Percentiles rank a stretch among this genome's conserved stretches.
Conservation (phyloP, 2,888 invertebrate species). For the Apotomis betuletana region DNA sequence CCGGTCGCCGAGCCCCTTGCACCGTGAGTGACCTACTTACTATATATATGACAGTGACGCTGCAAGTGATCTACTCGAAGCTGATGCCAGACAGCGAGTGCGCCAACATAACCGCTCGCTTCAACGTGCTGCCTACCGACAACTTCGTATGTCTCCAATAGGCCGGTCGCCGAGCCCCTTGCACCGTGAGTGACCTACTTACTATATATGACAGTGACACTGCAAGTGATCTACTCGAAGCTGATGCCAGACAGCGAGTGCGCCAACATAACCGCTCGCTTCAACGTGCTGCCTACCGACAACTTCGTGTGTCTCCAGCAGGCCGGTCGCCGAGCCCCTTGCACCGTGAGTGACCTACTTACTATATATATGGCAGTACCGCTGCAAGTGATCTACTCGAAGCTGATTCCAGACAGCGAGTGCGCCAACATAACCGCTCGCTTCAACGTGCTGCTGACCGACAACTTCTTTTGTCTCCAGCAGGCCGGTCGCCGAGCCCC, state of each 20-base stretch:
- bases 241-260: conserved; percentile 61
- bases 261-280: conserved; percentile 69
- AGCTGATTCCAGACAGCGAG: conserved; percentile 55
- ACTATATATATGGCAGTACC: conserved; percentile 54
- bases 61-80: too few species aligned
- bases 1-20: too few species aligned
- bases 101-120: too few species aligned
- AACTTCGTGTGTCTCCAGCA: conserved; percentile 74
- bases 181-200: too few species aligned
- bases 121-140: too few species aligned
- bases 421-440: conserved; percentile 71
- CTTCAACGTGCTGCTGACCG: conserved; percentile 64
- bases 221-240: conserved; percentile 63
- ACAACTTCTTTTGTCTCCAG: conserved; percentile 70
- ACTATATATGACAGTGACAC: too few species aligned
- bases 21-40: too few species aligned
- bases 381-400: conserved; percentile 67
- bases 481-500: conserved; percentile 67
- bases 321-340: conserved; percentile 64
- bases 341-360: conserved; percentile 62
- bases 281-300: conserved; percentile 62
- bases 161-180: too few species aligned
- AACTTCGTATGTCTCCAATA: too few species aligned
- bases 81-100: too few species aligned
- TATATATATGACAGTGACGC: too few species aligned